These are phyloP conservation scores for Dascillus cervinus DNA, from an alignment of 2,888 invertebrate species.

Conservation along the genomic window DNA sequence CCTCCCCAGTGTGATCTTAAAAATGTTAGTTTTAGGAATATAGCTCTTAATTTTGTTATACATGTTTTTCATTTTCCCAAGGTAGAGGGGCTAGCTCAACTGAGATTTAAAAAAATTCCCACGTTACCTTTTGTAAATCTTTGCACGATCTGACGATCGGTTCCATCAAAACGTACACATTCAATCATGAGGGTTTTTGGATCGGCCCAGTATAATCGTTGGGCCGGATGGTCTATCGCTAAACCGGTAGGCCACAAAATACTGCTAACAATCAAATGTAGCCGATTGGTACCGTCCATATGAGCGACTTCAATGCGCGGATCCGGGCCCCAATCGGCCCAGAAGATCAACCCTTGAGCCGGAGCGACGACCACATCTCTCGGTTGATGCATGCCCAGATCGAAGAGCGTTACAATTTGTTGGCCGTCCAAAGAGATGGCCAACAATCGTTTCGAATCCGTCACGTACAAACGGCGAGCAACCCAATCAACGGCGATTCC, in stretches of 20 bases:
- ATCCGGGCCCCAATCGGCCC: slow-evolving; percentile 64
- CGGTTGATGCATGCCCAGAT: slow-evolving; percentile 52
- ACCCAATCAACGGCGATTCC: slow-evolving; percentile 71
- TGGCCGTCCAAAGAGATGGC: slow-evolving; percentile 52
- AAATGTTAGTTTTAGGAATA: too few relatives aligned
- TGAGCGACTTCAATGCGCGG: slow-evolving; percentile 57
- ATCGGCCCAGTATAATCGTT: slow-evolving; percentile 79
- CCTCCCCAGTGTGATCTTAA: too few relatives aligned
- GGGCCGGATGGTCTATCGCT: slow-evolving; percentile 64
- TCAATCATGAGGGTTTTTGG: slow-evolving; percentile 68
- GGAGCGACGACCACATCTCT: slow-evolving; percentile 62
- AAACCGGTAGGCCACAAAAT: slow-evolving; percentile 69
- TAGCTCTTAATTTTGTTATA: too few relatives aligned
- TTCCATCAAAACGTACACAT: slow-evolving; percentile 60
- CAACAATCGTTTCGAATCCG: slow-evolving; percentile 47
- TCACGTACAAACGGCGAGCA: slow-evolving; percentile 60
- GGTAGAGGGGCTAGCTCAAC: too few relatives aligned
- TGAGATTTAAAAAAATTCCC: too few relatives aligned
- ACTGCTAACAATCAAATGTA: slow-evolving; percentile 48
- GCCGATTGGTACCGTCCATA: slow-evolving; percentile 53
- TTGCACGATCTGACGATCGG: slow-evolving; percentile 53
- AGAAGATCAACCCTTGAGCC: slow-evolving; percentile 60
- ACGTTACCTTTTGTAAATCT: slow-evolving; percentile 47
- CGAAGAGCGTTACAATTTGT: slow-evolving; percentile 48
- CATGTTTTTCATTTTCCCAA: too few relatives aligned